Percentiles rank a stretch among this genome's conserved stretches.
Conservation (phyloP, 2,888 invertebrate genomes). For the Celastrina argiolus region DNA sequence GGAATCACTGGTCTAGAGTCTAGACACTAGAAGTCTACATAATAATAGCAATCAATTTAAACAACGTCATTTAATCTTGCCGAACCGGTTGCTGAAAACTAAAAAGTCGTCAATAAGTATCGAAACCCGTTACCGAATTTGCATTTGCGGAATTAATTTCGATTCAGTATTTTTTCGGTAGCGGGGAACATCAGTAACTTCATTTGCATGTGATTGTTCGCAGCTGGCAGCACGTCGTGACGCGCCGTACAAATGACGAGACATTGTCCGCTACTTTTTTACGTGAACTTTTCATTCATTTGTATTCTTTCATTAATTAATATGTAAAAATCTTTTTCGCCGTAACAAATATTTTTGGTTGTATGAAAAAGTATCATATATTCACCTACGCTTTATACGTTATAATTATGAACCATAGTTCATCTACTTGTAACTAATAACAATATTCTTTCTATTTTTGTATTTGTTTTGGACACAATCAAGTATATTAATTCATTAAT, state of each 20-base stretch:
- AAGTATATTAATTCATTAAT: no score
- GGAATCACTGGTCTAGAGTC: no score
- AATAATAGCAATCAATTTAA: neutral
- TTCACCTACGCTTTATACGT: no score
- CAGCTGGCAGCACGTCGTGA: conserved; percentile 22
- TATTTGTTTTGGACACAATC: no score
- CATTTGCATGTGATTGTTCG: conserved; percentile 33
- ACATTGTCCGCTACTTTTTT: conserved; percentile 32
- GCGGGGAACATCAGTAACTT: conserved; percentile 29
- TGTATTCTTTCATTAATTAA: conserved; percentile 26
- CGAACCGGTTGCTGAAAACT: neutral
- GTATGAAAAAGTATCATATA: no score
- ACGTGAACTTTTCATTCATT: conserved; percentile 33
- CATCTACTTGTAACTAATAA: no score
- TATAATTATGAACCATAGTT: no score
- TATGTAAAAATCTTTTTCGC: neutral
- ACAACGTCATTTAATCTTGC: neutral
- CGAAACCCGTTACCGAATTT: neutral
- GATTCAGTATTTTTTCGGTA: conserved; percentile 28
- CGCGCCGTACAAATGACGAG: conserved; percentile 34
- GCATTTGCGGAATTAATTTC: conserved; percentile 13
- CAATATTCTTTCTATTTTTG: no score
- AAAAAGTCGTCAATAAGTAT: neutral
- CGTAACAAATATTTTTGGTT: neutral
- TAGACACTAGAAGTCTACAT: no score